Percentiles rank a stretch among this genome's conserved stretches.
These are phyloP conservation scores for Cheilosia grossa DNA, from an alignment of 2,888 invertebrate species.

Conservation along the genomic window DNA sequence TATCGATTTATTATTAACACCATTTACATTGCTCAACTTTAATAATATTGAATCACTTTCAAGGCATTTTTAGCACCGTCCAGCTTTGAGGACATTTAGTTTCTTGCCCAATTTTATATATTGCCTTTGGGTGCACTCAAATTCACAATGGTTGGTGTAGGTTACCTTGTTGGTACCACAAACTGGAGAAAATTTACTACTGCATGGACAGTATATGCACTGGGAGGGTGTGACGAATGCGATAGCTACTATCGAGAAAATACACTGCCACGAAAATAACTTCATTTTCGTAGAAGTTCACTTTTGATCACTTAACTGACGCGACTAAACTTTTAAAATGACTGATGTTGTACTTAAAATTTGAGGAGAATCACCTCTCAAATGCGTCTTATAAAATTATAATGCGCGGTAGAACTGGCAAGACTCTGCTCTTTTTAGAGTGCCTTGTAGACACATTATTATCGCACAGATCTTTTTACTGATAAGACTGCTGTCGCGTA, in stretches of 20 bases:
- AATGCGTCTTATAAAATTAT: too few relatives aligned
- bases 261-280: not conserved
- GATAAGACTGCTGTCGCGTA: too few relatives aligned
- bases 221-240: not conserved
- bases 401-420: too few relatives aligned
- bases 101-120: not conserved
- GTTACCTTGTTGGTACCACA: not conserved
- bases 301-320: too few relatives aligned
- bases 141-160: constrained; percentile 3
- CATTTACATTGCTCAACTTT: not conserved
- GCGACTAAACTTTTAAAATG: too few relatives aligned
- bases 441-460: too few relatives aligned
- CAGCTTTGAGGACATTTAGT: not conserved
- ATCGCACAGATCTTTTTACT: too few relatives aligned
- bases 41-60: not conserved
- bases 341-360: too few relatives aligned
- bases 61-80: not conserved
- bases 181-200: not conserved
- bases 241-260: not conserved
- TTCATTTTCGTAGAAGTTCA: not conserved
- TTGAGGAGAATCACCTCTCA: too few relatives aligned
- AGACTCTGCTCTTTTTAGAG: too few relatives aligned
- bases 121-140: constrained; percentile 4
- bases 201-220: not conserved
- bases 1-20: not conserved